phyloP scores from a whole-genome alignment of 2,113 vertebrate genomes.

The Alectura lathami region DNA sequence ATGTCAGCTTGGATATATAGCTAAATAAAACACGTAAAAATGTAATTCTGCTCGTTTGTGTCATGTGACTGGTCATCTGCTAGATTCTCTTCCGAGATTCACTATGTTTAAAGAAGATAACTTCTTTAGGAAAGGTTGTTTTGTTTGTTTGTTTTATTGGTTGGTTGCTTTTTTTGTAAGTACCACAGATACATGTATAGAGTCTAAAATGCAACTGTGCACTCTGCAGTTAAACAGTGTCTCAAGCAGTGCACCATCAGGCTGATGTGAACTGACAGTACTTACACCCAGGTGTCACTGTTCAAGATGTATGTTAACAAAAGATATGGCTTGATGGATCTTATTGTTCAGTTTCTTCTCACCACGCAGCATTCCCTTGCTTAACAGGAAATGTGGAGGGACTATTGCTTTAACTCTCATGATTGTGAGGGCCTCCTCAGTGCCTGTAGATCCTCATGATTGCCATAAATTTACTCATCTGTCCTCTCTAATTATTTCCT shows the following conservation, averaged over 20 bases:
- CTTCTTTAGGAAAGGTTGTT: too few relatives aligned
- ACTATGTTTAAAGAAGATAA: not conserved
- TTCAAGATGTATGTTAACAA: not conserved
- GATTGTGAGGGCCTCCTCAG: not conserved
- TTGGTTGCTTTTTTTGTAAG: not conserved
- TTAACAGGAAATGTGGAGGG: not conserved
- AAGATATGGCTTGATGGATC: slow-evolving; percentile 9
- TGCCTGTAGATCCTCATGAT: not conserved
- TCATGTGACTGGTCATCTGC: accelerated
- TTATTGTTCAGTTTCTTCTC: slow-evolving; percentile 21
- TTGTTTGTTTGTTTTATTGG: not conserved
- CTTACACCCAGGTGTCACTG: slow-evolving; percentile 18
- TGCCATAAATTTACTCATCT: not conserved
- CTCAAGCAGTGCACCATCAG: not conserved
- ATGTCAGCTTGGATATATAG: not conserved
- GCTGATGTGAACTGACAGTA: slow-evolving; percentile 52
- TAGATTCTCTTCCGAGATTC: not conserved
- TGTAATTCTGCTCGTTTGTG: not conserved
- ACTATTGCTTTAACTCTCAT: not conserved
- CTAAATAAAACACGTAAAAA: not conserved
- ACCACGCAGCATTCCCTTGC: not conserved
- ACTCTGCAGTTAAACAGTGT: not conserved
- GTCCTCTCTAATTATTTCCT: not conserved
- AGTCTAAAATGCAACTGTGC: not conserved
- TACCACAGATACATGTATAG: not conserved